Base-by-base conservation (phyloP, 2,888 invertebrate genomes). In the Augochlorella aurata region DNA sequence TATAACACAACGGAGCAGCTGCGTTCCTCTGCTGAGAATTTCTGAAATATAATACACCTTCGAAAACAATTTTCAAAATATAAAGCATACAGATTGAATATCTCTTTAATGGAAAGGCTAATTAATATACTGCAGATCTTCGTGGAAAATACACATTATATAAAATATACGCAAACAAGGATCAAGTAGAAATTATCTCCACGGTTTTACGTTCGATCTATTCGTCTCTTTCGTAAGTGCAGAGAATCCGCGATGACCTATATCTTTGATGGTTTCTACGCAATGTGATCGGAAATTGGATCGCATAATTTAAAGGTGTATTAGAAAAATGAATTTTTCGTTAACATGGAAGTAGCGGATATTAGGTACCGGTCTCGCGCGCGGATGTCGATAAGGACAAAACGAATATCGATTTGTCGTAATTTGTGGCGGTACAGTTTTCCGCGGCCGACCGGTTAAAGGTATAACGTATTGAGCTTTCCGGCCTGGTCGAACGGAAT, bases 371-470 rank as follows among this genome's bases (percentile, higher is more conserved):
- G 3, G 16, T 14, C 14, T 66, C 12, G 49, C 10, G 9, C 67
- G 61, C 4, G 38, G 12, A 63, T 29, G 61, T 12, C 38, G 21
- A 47, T 4, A 45, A 38, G n/a, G 44, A 24, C 24, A 61, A n/a
- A 63, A 18, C 38, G 70, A 50, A 24, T 67, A 74, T 78, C 74
- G 72, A 73, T 78, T 67, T 18, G 0, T 9, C 18, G 10, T 61
- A 68, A 77, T 74, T 58, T 58, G 47, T 5, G 14, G 14, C 44
- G n/a, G 45, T 50, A 9, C 65, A 47, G 49, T 80, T 68, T 77
- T 52, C 66, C 16, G 16, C 68, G 29, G 49, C 24, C 1, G 50
- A 7, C 8, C n/a, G 2, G 14, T 52, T 63, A 49, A 71, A 54
- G 38, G 14, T 68, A 54, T 21, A 24, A 66, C 44, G 29, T 24